These are phyloP conservation scores for Lasioglossum albipes DNA, from an alignment of 1,140 invertebrate genomes.

Conservation along the genomic window DNA sequence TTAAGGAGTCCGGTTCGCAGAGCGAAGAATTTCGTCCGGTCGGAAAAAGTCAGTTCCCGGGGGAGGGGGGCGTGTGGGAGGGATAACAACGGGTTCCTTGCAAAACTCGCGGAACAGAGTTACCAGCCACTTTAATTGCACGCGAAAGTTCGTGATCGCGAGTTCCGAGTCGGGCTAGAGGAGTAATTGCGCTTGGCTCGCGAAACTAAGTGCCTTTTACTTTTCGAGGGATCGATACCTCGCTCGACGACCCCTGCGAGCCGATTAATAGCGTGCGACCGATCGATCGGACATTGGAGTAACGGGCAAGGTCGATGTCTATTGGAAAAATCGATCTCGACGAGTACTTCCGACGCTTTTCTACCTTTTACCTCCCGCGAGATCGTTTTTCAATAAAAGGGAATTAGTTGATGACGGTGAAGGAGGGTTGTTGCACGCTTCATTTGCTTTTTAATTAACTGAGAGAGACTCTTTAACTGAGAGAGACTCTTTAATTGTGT, in stretches of 20 bases:
- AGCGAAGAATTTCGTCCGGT: too few species aligned
- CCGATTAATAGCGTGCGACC: conserved; percentile 24
- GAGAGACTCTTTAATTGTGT: too few species aligned
- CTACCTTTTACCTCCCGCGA: too few species aligned
- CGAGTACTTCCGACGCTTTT: too few species aligned
- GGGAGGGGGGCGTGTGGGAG: too few species aligned
- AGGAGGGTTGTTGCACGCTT: too few species aligned
- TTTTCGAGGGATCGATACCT: conserved; percentile 31
- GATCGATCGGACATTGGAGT: conserved; percentile 22
- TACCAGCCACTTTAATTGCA: conserved; percentile 22
- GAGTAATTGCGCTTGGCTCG: conserved; percentile 25
- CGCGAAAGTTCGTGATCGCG: conserved; percentile 14
- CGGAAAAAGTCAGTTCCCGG: too few species aligned
- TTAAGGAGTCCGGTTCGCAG: too few species aligned
- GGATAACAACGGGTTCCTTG: neutral
- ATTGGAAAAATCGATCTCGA: neutral
- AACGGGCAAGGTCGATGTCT: conserved; percentile 6
- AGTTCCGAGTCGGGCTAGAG: conserved; percentile 14
- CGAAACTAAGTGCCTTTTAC: conserved; percentile 35
- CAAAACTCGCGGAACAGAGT: conserved; percentile 7
- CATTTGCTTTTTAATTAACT: too few species aligned
- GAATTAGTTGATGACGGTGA: too few species aligned
- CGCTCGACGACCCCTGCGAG: conserved; percentile 29
- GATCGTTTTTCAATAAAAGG: too few species aligned
- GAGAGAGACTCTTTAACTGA: too few species aligned